phyloP scores from a whole-genome alignment of 2,113 vertebrate genomes.

The Lanius ludovicianus region DNA sequence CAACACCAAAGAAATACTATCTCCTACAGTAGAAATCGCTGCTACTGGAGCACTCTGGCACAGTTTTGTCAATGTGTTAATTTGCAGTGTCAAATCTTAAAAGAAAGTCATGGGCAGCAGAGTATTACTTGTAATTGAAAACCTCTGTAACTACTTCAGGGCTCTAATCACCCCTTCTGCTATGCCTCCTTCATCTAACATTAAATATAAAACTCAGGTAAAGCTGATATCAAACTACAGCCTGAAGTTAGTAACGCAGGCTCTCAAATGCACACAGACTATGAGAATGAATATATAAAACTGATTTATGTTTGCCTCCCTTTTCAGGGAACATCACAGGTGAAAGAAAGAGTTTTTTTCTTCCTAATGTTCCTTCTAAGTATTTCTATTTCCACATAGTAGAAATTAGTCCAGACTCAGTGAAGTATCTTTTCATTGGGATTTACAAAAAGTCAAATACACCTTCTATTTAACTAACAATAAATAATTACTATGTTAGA shows the following conservation, averaged over 20 bases:
- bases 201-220: background rate
- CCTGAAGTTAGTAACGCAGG: background rate
- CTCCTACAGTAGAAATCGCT: background rate
- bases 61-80: background rate
- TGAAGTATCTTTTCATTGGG: background rate
- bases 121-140: background rate
- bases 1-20: background rate
- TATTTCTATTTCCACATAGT: background rate
- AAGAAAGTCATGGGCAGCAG: background rate
- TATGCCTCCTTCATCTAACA: background rate
- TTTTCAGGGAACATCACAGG: background rate
- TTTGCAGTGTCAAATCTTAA: background rate
- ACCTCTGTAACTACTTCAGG: background rate
- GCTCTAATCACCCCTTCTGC: background rate
- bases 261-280: background rate
- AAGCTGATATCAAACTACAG: background rate
- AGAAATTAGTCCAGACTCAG: background rate
- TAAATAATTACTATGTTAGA: background rate
- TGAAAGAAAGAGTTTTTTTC: background rate
- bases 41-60: background rate
- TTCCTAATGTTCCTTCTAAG: background rate
- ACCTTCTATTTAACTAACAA: background rate
- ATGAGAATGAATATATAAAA: background rate
- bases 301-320: background rate
- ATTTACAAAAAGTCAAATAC: background rate